Conservation (phyloP, 2,888 invertebrate genomes). For the Scaptodrosophila latifasciaeformis region DNA sequence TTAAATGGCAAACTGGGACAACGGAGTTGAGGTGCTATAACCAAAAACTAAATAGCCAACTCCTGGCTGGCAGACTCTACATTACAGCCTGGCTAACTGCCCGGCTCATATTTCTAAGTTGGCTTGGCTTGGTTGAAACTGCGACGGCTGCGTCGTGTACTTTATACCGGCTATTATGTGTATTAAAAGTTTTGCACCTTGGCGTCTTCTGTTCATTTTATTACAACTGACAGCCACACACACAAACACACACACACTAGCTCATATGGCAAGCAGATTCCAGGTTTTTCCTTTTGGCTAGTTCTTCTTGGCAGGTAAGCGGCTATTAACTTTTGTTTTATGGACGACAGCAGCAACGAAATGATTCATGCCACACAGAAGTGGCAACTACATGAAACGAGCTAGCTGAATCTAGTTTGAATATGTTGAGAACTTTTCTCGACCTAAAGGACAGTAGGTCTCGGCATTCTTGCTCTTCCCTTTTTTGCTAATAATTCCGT, state of each 20-base stretch:
- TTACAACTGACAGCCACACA: conserved; percentile 64
- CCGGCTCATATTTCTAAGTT: conserved; percentile 54
- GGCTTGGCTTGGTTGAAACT: conserved; percentile 34
- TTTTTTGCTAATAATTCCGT: no score
- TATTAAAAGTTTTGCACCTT: conserved; percentile 63
- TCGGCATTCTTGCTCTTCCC: no score
- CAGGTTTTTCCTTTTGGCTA: no score
- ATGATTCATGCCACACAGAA: conserved; percentile 48
- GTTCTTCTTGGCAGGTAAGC: conserved; percentile 24
- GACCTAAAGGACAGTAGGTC: conserved; percentile 18
- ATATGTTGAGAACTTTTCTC: conserved; percentile 31
- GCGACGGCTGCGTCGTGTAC: conserved; percentile 21
- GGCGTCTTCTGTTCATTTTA: conserved; percentile 52
- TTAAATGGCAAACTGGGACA: conserved; percentile 68
- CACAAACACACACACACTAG: no score
- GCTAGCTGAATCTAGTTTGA: no score
- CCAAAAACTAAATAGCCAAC: conserved; percentile 37
- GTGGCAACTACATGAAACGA: no score
- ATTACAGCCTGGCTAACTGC: conserved; percentile 17
- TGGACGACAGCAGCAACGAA: conserved; percentile 26
- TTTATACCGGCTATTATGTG: conserved; percentile 60
- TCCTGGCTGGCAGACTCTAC: no score
- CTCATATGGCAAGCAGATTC: conserved; percentile 3
- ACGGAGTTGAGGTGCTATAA: conserved; percentile 49
- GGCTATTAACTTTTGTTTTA: conserved; percentile 66